Base-by-base conservation (phyloP, 2,113 vertebrate species). In the Dipodomys merriami region DNA sequence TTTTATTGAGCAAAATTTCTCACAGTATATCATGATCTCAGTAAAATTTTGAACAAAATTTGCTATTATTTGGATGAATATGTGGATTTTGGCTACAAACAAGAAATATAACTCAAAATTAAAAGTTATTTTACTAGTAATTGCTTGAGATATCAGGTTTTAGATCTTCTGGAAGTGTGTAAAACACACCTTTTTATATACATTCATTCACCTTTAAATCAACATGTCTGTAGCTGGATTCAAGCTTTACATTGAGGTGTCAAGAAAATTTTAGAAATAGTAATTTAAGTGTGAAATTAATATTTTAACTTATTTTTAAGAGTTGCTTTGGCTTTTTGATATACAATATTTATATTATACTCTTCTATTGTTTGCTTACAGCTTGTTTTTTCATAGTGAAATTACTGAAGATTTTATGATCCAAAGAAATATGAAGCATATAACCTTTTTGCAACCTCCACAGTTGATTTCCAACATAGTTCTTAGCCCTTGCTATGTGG, bases 71-170 rank as follows among this genome's bases (percentile, higher is more conserved):
- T 44, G 13, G 16, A 88, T 91, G 27, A 64, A 91, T 16, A 62
- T 95, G 7, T 8, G 76, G 29, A 95, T 93, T 91, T 94, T 25
- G 84, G 27, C 72, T 65, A 85, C 93, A 95, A 93, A 25, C 64
- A 86, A 95, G 33, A 16, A 88, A 29, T 91, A 76, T 82, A 90
- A 87, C 18, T 44, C 60, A 60, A 9, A 79, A 86, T 96, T 86
- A 92, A 94, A 87, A 86, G 46, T 72, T 93, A 49, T 60, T 93
- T 95, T 94, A n/a, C 92, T 92, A 78, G 13, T 94, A 60, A 72
- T 89, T 84, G 74, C 62, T 33, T 94, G 35, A 46, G 35, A n/a
- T 30, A 86, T 35, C 90, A 80, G 44, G 13, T 83, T 57, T 94
- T 93, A 76, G n/a, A 64, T 49, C 57, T 67, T 86, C 20, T 88